phyloP scores from a whole-genome alignment of 2,797 vertebrate genomes.

The Pygocentrus nattereri region DNA sequence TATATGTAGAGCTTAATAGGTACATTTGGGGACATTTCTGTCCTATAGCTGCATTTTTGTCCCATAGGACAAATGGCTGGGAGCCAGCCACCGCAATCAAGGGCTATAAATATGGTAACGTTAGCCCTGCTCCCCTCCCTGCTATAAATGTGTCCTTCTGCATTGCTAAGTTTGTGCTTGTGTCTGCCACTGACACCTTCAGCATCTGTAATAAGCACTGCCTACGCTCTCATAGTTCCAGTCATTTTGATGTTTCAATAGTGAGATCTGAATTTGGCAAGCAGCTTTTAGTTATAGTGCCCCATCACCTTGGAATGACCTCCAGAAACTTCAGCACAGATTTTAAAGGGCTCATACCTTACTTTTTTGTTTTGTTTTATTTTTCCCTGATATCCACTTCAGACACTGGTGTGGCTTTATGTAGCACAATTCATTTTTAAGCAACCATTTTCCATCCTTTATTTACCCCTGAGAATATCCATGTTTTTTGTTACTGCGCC shows the following conservation, averaged over 20 bases:
- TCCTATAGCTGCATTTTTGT: not conserved
- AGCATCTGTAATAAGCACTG: not conserved
- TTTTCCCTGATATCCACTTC: not conserved
- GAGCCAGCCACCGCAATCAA: not conserved
- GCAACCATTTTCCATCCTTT: too few relatives aligned
- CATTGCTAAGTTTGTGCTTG: not conserved
- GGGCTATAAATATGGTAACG: not conserved
- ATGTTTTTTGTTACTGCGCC: too few relatives aligned
- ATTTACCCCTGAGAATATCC: too few relatives aligned
- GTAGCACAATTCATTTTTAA: not conserved
- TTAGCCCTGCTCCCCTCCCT: not conserved
- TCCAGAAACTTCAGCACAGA: not conserved
- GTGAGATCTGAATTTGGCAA: not conserved
- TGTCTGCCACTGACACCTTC: not conserved
- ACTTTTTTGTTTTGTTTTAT: not conserved
- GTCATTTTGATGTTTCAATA: not conserved
- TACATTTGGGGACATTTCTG: not conserved
- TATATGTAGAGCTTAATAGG: not conserved
- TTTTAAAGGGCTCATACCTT: too few relatives aligned
- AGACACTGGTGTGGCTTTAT: not conserved
- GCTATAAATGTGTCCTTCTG: conserved; percentile 5
- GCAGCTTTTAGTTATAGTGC: not conserved
- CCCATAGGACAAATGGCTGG: not conserved
- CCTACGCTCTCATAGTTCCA: not conserved
- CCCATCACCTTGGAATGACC: not conserved